Conservation (phyloP, 2,888 invertebrate species). For the Rhimphoctona megacephalus region DNA sequence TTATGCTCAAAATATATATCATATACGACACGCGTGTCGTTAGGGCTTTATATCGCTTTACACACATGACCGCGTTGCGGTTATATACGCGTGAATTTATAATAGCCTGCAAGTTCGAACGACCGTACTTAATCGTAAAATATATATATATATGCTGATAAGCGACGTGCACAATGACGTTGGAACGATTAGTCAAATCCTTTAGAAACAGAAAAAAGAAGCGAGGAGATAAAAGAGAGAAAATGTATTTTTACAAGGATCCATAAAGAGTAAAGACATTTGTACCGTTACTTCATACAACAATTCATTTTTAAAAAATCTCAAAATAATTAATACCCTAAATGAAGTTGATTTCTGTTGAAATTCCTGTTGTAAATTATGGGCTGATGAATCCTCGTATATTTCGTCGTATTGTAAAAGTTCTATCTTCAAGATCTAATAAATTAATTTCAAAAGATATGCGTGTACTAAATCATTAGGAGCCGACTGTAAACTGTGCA, state of each 20-base stretch:
- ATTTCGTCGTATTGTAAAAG: background rate
- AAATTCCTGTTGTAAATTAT: background rate
- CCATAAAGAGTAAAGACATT: background rate
- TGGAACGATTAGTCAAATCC: constrained; percentile 15
- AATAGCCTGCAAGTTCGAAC: constrained; percentile 23
- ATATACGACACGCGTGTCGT: constrained; percentile 19
- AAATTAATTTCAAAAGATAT: background rate
- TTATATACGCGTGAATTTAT: constrained; percentile 28
- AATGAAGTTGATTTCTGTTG: background rate
- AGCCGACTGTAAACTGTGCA: background rate
- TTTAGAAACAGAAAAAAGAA: background rate
- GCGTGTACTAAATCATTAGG: background rate
- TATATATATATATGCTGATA: constrained; percentile 15
- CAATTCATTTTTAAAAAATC: background rate
- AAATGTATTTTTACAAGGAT: background rate
- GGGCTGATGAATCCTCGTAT: background rate
- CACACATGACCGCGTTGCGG: constrained; percentile 35
- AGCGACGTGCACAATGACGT: constrained; percentile 11
- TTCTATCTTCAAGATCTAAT: background rate
- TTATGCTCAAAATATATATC: constrained; percentile 32
- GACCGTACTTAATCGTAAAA: constrained; percentile 42
- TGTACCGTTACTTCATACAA: background rate
- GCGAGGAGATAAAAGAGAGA: background rate
- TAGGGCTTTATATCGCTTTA: constrained; percentile 33
- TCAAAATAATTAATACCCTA: background rate